A percentile compares a stretch with the other conserved stretches of the same genome.
These are phyloP conservation scores for Daktulosphaira vitifoliae DNA, from an alignment of 1,140 invertebrate genomes.

Conservation along the genomic window DNA sequence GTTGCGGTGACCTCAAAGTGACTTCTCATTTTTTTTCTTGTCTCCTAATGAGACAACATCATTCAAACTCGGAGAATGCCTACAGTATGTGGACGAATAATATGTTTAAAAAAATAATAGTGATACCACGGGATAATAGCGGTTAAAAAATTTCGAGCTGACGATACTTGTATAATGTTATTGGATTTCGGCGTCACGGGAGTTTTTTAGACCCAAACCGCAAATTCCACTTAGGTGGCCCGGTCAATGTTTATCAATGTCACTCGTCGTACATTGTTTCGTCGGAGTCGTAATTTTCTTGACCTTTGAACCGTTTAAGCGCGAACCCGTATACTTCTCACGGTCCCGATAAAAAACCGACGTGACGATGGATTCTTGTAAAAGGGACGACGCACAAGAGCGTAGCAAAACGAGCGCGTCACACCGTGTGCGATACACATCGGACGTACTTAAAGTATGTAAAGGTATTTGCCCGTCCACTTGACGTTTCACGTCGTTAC, in stretches of 20 bases:
- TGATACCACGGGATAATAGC: conserved; percentile 2
- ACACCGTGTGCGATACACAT: too few species aligned
- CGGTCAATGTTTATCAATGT: conserved; percentile 22
- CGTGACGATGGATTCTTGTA: too few species aligned
- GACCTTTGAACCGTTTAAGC: conserved; percentile 2
- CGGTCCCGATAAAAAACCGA: too few species aligned
- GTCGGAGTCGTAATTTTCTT: conserved; percentile 18
- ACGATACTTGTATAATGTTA: neutral
- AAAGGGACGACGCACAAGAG: too few species aligned
- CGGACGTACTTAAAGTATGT: too few species aligned
- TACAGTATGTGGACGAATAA: too few species aligned
- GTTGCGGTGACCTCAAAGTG: conserved; percentile 25
- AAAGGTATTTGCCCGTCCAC: neutral
- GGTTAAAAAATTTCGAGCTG: conserved; percentile 24
- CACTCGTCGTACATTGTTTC: conserved; percentile 14
- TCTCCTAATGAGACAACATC: conserved; percentile 20
- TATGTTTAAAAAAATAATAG: neutral
- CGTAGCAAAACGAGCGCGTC: too few species aligned
- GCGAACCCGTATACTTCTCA: neutral
- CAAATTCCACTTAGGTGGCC: conserved; percentile 28
- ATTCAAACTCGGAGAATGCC: neutral
- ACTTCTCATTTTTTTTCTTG: conserved; percentile 9
- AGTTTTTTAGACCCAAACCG: conserved; percentile 13
- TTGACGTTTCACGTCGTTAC: neutral
- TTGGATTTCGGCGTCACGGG: conserved; percentile 17